Percentiles rank a stretch among this genome's conserved stretches.
These are phyloP conservation scores for Nudaria mundana DNA, from an alignment of 2,888 invertebrate genomes.

Conservation along the genomic window DNA sequence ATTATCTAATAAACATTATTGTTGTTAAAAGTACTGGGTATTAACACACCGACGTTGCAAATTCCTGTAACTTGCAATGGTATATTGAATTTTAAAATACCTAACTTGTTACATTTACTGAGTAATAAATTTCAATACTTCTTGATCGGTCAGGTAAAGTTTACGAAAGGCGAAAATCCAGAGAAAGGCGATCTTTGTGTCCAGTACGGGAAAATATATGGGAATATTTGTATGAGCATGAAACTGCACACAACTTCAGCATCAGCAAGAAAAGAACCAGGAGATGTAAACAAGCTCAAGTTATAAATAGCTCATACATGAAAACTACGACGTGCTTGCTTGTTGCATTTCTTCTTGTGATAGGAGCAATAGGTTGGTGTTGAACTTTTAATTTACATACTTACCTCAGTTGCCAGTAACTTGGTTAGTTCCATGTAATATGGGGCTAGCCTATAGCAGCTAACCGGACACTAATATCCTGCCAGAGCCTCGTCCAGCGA, in stretches of 20 bases:
- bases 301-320: constrained; percentile 31
- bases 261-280: constrained; percentile 39
- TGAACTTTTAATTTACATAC: no score
- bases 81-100: constrained; percentile 49
- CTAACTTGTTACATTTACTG: no score
- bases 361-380: constrained; percentile 44
- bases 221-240: constrained; percentile 58
- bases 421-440: no score
- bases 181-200: constrained; percentile 58
- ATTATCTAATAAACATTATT: no score
- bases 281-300: constrained; percentile 42
- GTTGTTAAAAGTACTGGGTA: background rate
- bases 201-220: constrained; percentile 61
- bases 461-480: no score
- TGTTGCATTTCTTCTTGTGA: constrained; percentile 35
- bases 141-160: constrained; percentile 54
- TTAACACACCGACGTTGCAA: background rate
- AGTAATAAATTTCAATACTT: no score
- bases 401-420: no score
- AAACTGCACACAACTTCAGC: constrained; percentile 39
- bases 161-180: constrained; percentile 49
- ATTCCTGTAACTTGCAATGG: constrained; percentile 11
- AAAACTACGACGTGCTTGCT: constrained; percentile 40
- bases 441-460: no score
- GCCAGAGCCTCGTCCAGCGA: no score